Conservation (phyloP, 2,888 invertebrate genomes). For the Seira sanloemensis region DNA sequence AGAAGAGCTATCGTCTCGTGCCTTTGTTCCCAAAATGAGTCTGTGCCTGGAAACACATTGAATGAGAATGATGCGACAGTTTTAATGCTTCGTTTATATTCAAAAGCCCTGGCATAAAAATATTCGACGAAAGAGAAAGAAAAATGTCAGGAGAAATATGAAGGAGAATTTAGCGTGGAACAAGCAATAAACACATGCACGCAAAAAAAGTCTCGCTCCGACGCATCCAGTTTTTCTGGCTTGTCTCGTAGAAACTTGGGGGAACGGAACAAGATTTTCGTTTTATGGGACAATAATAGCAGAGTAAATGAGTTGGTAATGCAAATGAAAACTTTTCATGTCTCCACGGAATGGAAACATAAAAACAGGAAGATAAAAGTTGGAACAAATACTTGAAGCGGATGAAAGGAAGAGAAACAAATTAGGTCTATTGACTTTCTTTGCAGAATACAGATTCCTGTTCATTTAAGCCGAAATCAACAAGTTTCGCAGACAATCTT, state of each 20-base stretch:
- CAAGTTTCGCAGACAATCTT: no score
- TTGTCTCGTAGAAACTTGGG: background rate
- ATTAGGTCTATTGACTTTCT: no score
- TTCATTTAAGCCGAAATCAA: no score
- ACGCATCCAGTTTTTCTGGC: background rate
- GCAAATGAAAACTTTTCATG: constrained; percentile 41
- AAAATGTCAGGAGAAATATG: background rate
- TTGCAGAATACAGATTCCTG: no score
- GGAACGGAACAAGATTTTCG: background rate
- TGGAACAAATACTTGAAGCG: no score
- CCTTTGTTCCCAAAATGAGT: background rate
- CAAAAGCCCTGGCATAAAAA: no score
- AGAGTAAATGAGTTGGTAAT: constrained; percentile 37
- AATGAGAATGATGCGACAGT: background rate
- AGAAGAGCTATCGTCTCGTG: background rate
- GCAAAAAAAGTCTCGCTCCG: background rate
- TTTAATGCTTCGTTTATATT: background rate
- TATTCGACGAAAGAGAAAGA: no score
- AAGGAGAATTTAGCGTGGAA: background rate
- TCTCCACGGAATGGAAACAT: background rate
- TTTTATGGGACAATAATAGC: constrained; percentile 46
- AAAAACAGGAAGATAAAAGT: background rate
- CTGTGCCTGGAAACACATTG: background rate
- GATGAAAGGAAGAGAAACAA: no score
- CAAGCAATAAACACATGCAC: background rate